A percentile compares a stretch with the other conserved stretches of the same genome.
These are phyloP conservation scores for Xylota segnis DNA, from an alignment of 2,888 invertebrate species.

Conservation along the genomic window DNA sequence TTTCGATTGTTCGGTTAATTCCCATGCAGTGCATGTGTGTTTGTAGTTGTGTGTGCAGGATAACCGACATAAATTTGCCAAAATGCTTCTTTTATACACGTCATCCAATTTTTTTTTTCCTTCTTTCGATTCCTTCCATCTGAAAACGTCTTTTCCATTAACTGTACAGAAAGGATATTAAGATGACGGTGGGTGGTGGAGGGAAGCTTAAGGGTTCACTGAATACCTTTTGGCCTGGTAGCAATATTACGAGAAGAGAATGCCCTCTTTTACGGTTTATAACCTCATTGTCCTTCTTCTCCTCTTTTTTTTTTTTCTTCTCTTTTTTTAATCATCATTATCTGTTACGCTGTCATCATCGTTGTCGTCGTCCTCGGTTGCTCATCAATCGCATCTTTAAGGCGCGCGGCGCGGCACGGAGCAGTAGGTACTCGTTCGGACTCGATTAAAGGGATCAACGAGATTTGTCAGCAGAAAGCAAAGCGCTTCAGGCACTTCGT, in stretches of 20 bases:
- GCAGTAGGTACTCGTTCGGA: slow-evolving; percentile 41
- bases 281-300: slow-evolving; percentile 73
- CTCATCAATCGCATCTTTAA: slow-evolving; percentile 70
- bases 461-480: slow-evolving; percentile 73
- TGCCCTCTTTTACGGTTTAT: slow-evolving; percentile 77
- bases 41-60: slow-evolving; percentile 36
- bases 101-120: slow-evolving; percentile 45
- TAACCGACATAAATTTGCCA: slow-evolving; percentile 67
- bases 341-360: slow-evolving; percentile 66
- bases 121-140: not conserved
- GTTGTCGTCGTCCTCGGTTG: slow-evolving; percentile 37
- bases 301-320: not conserved
- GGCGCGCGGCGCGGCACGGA: slow-evolving; percentile 45
- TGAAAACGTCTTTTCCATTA: slow-evolving; percentile 70
- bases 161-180: slow-evolving; percentile 69
- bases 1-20: slow-evolving; percentile 76
- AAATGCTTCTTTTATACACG: slow-evolving; percentile 62
- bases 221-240: slow-evolving; percentile 74
- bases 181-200: slow-evolving; percentile 9
- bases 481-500: slow-evolving; percentile 67
- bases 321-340: slow-evolving; percentile 74
- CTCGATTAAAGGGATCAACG: slow-evolving; percentile 74
- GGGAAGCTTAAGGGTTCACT: slow-evolving; percentile 60
- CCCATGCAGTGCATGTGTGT: slow-evolving; percentile 59
- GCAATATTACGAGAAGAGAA: slow-evolving; percentile 54